Evolutionary conservation across 2,888 invertebrate genomes (phyloP), one percentile per base, ranked within the genome.

Genomic region (Epirrhoe tristata): DNA sequence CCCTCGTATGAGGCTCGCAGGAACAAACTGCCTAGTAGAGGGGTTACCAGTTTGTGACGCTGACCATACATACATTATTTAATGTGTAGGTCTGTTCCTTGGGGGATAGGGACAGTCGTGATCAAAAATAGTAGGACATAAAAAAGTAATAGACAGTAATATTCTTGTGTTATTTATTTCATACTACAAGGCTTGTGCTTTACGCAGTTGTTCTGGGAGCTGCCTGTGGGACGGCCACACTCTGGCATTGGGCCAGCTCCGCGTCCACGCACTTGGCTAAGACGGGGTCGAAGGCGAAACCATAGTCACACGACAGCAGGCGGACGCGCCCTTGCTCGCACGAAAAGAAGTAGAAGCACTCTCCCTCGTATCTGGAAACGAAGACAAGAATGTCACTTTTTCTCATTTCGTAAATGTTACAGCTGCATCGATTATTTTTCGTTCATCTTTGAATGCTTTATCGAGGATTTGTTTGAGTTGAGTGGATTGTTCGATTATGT

Each of bases 311-410:
- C 55, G 81, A 80, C 24, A 90, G 79, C 12, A 90, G 77, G 5
- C 87, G 84, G 0, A 85, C 82, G 6, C 68, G 77, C 0, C 88
- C 87, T 1, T 67, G 61, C 53, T 81, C 72, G 69, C 90, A 90
- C 0, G 87, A 82, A 82, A 78, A 88, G 83, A 90, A 90, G 64
- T 81, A 81, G 76, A 73, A 81, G 79, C 89, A 89, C 66, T 83
- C 81, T 8, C 74, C 78, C 24, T 82, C 81, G 71, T 83, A 82
- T 58, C 89, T 90, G 78, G 14, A 50, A 60, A n/a, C 31, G 24
- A 12, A 43, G n/a, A n/a, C 0, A 12, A 43, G 10, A 12, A 43
- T 43, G 10, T 43, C 1, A 43, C 10, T 10, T 5, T 1, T 12
- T 8, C 43, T 43, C 2, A 43, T 36, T 36, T 36, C 5, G 6